Conservation (phyloP, 2,888 invertebrate genomes). For the Xanthorhoe designata region DNA sequence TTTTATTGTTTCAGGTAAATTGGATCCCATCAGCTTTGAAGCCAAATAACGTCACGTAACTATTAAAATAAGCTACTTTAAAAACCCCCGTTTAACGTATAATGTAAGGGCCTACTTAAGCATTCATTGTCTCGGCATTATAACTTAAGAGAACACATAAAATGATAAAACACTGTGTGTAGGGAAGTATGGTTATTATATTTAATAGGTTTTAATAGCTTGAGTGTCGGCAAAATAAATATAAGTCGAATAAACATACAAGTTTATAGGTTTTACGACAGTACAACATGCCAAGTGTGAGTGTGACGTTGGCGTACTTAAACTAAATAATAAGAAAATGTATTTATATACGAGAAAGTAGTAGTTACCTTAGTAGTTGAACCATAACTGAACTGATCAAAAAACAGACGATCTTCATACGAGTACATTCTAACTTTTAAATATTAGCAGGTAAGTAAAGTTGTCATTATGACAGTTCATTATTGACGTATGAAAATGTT, state of each 20-base stretch:
- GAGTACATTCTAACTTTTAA: no score
- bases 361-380: no score
- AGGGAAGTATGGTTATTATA: constrained; percentile 30
- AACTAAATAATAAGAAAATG: no score
- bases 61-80: constrained; percentile 43
- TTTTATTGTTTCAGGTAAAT: constrained; percentile 39
- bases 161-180: constrained; percentile 36
- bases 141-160: constrained; percentile 38
- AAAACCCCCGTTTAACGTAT: constrained; percentile 34
- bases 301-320: no score
- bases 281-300: no score
- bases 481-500: no score
- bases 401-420: no score
- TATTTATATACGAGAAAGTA: no score
- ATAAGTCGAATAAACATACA: neutral
- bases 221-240: neutral
- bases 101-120: constrained; percentile 37
- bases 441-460: no score
- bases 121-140: constrained; percentile 40
- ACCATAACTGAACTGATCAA: no score
- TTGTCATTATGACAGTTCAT: no score
- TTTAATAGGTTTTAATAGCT: neutral
- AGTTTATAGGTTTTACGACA: neutral
- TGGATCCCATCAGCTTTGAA: constrained; percentile 38
- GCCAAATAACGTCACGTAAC: constrained; percentile 37